Base-by-base conservation (phyloP, 2,888 invertebrate genomes). In the Liodrosophila aerea region DNA sequence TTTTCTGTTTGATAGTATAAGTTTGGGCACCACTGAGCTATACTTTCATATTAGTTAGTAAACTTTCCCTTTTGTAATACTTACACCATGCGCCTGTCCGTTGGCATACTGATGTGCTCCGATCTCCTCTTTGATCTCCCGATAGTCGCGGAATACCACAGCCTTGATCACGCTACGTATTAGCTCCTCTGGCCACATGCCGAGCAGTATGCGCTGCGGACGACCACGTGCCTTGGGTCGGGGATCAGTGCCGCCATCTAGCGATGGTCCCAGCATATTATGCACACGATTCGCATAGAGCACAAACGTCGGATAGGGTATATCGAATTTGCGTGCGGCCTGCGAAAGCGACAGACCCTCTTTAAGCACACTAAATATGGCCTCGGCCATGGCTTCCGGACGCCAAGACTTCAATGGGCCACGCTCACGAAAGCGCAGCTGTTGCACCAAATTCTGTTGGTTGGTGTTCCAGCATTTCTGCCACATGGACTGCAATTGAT, bases 391-490 rank as follows among this genome's bases (percentile, higher is more conserved):
- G 71, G 97, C 97, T 90, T 97, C 97, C 2, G 97, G 97, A 52
- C 97, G 92, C 97, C 97, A 97, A 52, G 97, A 97, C 90, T 97
- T 97, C 75, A 97, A 92, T 0, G 97, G 97, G 7, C 97, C 97
- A 56, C 97, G 93, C 91, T 97, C 97, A 57, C 97, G 94, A 92
- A 97, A 97, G 85, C 97, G 93, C 86, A 97, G 91, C 90, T 96
- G 96, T 91, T 97, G 96, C 61, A 89, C 96, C 62, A 97, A 95
- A 89, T 97, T 92, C 87, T 95, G 95, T 90, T 97, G 97, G 90
- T 96, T 96, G 73, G 96, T 96, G 91, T 96, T 97, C 97, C 97
- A 97, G 91, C 97, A 97, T 90, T 97, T 97, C 91, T 97, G 97
- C 97, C 97, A 97, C 94, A 97, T 96, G 64, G 96, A 96, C 91